Evolutionary conservation across 2,113 vertebrate genomes (phyloP), one percentile per base, ranked within the genome.

Genomic region (Tachycineta bicolor): DNA sequence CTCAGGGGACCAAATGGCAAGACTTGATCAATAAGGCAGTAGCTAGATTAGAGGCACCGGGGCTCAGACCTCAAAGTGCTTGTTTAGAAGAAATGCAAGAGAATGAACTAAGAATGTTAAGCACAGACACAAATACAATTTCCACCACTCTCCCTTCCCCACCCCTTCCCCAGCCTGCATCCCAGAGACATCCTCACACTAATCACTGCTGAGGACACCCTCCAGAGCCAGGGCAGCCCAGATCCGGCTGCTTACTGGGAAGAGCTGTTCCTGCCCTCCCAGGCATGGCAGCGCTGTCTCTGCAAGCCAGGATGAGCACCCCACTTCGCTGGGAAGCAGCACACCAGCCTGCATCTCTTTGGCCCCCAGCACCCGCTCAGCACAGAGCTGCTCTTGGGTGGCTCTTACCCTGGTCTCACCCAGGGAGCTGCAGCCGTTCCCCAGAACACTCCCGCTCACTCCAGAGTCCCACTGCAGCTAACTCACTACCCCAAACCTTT

Each of bases 1-100:
- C 92, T 83, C 39, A 29, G 56, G 91, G 87, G 92, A 89, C 68
- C 43, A 82, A 94, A 75, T 44, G 75, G 92, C 94, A 97, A 60
- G 68, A 31, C 67, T 73, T 88, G 92, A 97, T 96, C 96, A 91
- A 96, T 91, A 96, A 90, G 75, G 76, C 0, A 1, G 69, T 93
- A 73, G 39, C 76, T 26, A 69, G 94, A 89, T 33, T 47, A 87
- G 52, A 87, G 65, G 89, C 83, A 96, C 60, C 19, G 4, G 86
- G 58, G 44, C 84, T 75, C 53, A 78, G 84, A 77, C 59, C 94
- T 89, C 44, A 34, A 47, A 65, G 75, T 23, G 16, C 64, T 82
- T 47, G 82, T 90, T 93, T 43, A 76, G 82, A 67, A 91, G 81
- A 89, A 78, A 43, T n/a, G 22, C 2, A 9, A 78, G 68, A 59